Conservation (phyloP, 2,797 vertebrate genomes). For the Nannoperca australis region DNA sequence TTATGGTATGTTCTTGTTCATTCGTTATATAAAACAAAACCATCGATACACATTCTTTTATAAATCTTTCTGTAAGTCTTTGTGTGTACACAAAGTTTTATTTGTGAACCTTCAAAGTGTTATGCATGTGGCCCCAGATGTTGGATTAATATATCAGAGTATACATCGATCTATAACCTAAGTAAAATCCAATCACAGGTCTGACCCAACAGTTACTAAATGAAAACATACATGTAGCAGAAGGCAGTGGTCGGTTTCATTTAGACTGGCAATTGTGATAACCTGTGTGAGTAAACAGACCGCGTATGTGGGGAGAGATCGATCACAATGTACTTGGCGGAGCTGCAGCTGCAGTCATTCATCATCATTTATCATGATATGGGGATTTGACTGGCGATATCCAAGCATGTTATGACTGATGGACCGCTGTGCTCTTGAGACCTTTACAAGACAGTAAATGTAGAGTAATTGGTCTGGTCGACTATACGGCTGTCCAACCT, state of each 20-base stretch:
- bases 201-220: neutral
- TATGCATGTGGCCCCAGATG: neutral
- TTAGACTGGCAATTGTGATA: slow-evolving; percentile 10
- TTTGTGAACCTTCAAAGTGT: neutral
- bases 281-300: slow-evolving; percentile 16
- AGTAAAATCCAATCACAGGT: slow-evolving; percentile 1
- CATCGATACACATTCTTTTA: neutral
- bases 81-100: neutral
- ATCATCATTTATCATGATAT: slow-evolving; percentile 53
- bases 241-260: neutral
- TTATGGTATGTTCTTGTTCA: neutral
- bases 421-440: slow-evolving; percentile 36
- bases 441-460: slow-evolving; percentile 62
- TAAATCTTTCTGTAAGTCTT: neutral
- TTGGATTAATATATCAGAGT: neutral
- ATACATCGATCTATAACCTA: neutral
- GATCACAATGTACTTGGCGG: slow-evolving; percentile 41
- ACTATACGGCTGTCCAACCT: slow-evolving; percentile 25
- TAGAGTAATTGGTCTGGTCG: slow-evolving; percentile 39
- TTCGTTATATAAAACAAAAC: neutral
- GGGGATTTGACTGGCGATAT: slow-evolving; percentile 40
- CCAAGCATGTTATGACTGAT: slow-evolving; percentile 59
- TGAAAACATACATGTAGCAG: neutral
- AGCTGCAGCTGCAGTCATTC: slow-evolving; percentile 30
- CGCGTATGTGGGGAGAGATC: neutral